Percentiles rank a stretch among this genome's conserved stretches.
Conservation (phyloP, 2,888 invertebrate genomes). For the Trachelus iudaicus region DNA sequence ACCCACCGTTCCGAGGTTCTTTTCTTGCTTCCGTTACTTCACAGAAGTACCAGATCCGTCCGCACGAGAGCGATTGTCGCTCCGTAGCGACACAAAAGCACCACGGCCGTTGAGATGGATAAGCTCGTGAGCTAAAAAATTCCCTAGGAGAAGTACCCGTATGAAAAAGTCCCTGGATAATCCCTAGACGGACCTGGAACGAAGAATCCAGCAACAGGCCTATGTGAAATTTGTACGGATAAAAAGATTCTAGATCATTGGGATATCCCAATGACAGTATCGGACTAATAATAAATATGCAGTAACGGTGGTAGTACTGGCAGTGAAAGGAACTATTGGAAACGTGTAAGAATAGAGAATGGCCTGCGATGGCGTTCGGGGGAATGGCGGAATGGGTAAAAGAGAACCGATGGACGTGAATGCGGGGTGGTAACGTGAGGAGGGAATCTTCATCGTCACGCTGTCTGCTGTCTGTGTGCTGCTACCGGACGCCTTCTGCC, state of each 20-base stretch:
- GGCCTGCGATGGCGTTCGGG: conserved; percentile 2
- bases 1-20: conserved; percentile 34
- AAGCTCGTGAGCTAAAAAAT: not conserved
- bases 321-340: conserved; percentile 8
- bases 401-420: not conserved
- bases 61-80: not conserved
- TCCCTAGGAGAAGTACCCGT: not conserved
- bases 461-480: conserved; percentile 45
- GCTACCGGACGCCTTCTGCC: not conserved
- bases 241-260: not conserved
- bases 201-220: not conserved
- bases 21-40: conserved; percentile 6
- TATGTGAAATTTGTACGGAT: not conserved
- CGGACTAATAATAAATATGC: not conserved
- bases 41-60: not conserved
- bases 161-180: not conserved
- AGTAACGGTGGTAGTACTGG: not conserved
- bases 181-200: not conserved
- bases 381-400: conserved; percentile 17
- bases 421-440: conserved; percentile 22
- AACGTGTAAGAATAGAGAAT: not conserved
- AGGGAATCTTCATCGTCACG: conserved; percentile 47
- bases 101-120: not conserved
- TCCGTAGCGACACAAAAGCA: not conserved
- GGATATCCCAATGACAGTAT: not conserved